Evolutionary conservation across 1,140 invertebrate species (phyloP), one percentile per base, ranked within the genome.

Genomic region (Adoxophyes honmai): DNA sequence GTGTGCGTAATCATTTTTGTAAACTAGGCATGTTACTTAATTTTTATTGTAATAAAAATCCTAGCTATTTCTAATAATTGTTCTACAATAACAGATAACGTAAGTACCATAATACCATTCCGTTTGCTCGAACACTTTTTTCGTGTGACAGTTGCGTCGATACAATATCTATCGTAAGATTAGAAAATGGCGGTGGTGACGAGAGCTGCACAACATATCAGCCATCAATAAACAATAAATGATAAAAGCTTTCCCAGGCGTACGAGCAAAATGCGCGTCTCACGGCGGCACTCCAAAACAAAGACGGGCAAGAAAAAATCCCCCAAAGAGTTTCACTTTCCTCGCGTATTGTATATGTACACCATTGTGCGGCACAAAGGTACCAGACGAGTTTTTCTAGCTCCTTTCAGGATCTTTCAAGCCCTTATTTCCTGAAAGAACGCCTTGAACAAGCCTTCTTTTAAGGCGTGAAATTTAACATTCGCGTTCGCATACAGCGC

Each of bases 261-360:
- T 44, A 64, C 66, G 66, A 70, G 70, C 55, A 65, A 61, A 62
- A 62, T 28, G 60, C 57, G 55, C 58, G 53, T 63, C 59, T 59
- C 59, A 52, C 52, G 52, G 60, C 57, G 35, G 57, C 37, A 48
- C 62, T 63, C 72, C 66, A 28, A 72, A 44, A 79, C 74, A 83
- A 78, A 75, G 68, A 66, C 51, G n/a, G 55, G 59, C 61, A 58
- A 55, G 75, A 72, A 67, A 78, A 84, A 84, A 80, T 75, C 70
- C 64, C 56, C 66, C 65, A 72, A 75, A 66, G 66, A 75, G 78
- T 86, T 85, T 76, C 81, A 85, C 78, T 82, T 80, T 79, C 66
- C 68, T 66, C 59, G 37, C 55, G 59, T 67, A 71, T 73, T 75
- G 70, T 78, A 66, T 66, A 68, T n/a, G n/a, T n/a, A 66, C 44